A percentile compares a stretch with the other conserved stretches of the same genome.
These are phyloP conservation scores for Microcebus ravelobensis DNA, from an alignment of 2,113 vertebrate species.

Conservation along the genomic window DNA sequence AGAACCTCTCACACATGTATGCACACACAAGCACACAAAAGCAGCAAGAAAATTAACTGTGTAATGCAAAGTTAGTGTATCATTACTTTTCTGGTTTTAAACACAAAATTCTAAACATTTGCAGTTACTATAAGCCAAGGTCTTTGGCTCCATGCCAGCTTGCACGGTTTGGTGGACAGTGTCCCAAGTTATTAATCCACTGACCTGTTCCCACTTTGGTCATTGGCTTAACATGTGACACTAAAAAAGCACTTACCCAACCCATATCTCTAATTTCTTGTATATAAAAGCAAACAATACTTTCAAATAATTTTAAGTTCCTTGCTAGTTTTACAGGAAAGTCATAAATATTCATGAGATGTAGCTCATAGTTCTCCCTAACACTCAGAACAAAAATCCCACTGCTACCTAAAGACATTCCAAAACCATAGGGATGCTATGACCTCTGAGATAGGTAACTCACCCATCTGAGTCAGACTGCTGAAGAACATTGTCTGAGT, in stretches of 20 bases:
- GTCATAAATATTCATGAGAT: not conserved
- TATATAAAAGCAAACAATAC: not conserved
- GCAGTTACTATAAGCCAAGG: not conserved
- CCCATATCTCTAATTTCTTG: not conserved
- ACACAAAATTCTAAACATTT: not conserved
- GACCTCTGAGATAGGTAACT: not conserved
- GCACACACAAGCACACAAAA: not conserved
- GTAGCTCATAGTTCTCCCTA: not conserved
- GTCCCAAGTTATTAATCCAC: not conserved
- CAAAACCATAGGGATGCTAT: not conserved
- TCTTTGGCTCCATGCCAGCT: not conserved
- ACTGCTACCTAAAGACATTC: not conserved
- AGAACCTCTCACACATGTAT: not conserved
- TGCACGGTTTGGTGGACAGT: not conserved
- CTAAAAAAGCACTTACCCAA: not conserved
- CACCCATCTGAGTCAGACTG: not conserved
- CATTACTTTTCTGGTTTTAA: constrained; percentile 48
- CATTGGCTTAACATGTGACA: not conserved
- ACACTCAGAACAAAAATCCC: not conserved
- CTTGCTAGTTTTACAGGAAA: not conserved
- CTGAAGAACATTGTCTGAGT: not conserved
- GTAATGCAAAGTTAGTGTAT: constrained; percentile 28
- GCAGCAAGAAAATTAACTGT: not conserved
- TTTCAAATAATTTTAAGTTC: constrained; percentile 3
- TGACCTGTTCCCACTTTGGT: not conserved